Percentiles rank a stretch among this genome's conserved stretches.
Conservation (phyloP, 2,113 vertebrate genomes). For the Phainopepla nitens region DNA sequence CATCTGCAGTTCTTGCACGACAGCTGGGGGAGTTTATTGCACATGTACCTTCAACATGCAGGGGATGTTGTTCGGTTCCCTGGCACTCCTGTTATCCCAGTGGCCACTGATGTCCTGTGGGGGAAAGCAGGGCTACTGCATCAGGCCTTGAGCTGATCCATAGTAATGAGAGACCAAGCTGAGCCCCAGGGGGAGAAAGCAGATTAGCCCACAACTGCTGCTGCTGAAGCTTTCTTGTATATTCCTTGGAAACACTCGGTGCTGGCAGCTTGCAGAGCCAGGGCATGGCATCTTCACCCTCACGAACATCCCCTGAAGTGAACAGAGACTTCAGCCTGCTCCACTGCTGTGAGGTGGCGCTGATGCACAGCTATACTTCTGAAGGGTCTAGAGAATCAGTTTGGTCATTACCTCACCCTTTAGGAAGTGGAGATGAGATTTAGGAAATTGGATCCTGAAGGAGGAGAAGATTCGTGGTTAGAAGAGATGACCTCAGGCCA, state of each 20-base stretch:
- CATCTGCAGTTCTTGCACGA: not conserved
- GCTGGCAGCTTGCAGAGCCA: not conserved
- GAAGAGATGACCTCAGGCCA: not conserved
- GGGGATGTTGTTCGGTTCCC: not conserved
- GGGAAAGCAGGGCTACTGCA: not conserved
- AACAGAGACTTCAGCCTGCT: not conserved
- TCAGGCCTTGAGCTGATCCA: not conserved
- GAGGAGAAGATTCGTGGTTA: not conserved
- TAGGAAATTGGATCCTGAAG: not conserved
- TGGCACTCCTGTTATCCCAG: not conserved
- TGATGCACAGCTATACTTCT: not conserved
- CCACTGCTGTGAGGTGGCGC: not conserved
- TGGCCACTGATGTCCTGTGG: not conserved
- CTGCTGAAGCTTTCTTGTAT: not conserved
- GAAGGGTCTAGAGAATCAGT: not conserved
- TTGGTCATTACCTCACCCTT: not conserved
- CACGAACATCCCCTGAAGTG: not conserved
- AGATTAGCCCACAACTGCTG: conserved; percentile 2
- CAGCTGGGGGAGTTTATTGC: not conserved
- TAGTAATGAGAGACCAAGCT: not conserved
- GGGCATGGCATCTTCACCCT: not conserved
- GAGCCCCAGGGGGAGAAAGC: not conserved
- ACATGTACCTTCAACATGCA: not conserved
- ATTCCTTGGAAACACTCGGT: not conserved
- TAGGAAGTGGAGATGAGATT: not conserved